Evolutionary conservation across 1,140 invertebrate genomes (phyloP).

Genomic region (Augochlora pura): DNA sequence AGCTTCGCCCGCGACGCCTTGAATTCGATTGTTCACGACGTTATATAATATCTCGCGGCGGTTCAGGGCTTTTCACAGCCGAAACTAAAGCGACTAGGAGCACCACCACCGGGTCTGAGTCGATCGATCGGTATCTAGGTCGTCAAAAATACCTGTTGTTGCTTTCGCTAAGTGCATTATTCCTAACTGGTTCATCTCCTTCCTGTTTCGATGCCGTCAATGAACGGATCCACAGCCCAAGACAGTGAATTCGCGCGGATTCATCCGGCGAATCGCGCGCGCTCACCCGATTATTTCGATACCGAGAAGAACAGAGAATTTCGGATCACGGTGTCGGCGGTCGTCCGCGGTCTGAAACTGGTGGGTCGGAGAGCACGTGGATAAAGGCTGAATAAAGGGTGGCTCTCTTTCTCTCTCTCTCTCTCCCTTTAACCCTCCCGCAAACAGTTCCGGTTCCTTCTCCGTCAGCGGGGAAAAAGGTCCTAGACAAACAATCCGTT

Average conservation of each 20-base stretch:
- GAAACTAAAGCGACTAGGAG: background rate
- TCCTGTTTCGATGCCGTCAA: background rate
- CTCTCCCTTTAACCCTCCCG: background rate
- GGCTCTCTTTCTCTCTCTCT: background rate
- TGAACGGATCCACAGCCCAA: no score
- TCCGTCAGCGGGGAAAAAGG: background rate
- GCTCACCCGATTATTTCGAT: no score
- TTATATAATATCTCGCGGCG: constrained; percentile 9
- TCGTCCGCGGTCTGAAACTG: background rate
- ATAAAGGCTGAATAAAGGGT: background rate
- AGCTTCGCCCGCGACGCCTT: background rate
- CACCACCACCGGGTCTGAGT: background rate
- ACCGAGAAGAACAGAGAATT: no score
- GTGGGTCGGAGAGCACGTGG: background rate
- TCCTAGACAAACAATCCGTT: background rate
- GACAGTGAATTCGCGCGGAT: no score
- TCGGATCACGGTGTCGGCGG: no score
- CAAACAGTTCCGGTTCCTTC: background rate
- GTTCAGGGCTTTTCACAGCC: background rate
- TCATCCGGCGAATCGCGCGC: no score
- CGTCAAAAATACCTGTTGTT: constrained; percentile 7
- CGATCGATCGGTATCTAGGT: background rate
- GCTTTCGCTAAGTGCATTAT: background rate
- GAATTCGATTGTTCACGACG: background rate
- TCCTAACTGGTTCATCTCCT: background rate